phyloP scores from a whole-genome alignment of 1,140 invertebrate genomes.

The Panonychus citri region DNA sequence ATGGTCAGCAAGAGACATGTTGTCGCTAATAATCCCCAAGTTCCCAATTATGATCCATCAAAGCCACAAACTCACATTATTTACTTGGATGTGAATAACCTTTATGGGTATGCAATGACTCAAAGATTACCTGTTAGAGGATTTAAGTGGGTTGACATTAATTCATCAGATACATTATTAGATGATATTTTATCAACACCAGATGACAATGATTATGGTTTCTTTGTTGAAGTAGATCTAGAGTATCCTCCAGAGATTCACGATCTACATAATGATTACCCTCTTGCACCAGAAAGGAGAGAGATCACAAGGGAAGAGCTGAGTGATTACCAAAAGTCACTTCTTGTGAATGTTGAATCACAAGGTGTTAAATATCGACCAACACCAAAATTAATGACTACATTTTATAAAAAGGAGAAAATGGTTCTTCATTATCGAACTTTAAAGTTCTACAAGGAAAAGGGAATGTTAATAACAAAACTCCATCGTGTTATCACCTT shows the following conservation, averaged over 20 bases:
- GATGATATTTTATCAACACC: constrained; percentile 1
- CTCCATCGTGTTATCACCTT: constrained; percentile 26
- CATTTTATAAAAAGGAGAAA: constrained; percentile 15
- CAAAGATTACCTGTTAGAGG: constrained; percentile 8
- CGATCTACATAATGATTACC: constrained; percentile 20
- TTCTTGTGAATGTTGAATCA: neutral
- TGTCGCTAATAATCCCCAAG: constrained; percentile 9
- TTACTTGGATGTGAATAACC: constrained; percentile 14
- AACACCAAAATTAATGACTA: constrained; percentile 3
- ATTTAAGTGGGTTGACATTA: constrained; percentile 8
- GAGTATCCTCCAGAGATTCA: constrained; percentile 17
- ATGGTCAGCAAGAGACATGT: neutral
- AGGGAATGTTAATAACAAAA: constrained; percentile 25
- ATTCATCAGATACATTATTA: no score
- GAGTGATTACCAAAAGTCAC: neutral
- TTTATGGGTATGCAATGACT: neutral
- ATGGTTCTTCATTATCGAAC: constrained; percentile 28
- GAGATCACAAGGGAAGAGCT: neutral
- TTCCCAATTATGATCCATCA: constrained; percentile 8
- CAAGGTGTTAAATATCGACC: neutral
- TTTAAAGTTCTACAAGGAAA: constrained; percentile 25
- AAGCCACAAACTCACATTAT: constrained; percentile 11
- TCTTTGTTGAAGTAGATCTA: constrained; percentile 16
- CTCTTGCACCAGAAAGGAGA: constrained; percentile 20
- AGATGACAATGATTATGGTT: constrained; percentile 7